A percentile compares a stretch with the other conserved stretches of the same genome.
These are phyloP conservation scores for Cavia porcellus DNA, from an alignment of 2,113 vertebrate species.

Conservation along the genomic window DNA sequence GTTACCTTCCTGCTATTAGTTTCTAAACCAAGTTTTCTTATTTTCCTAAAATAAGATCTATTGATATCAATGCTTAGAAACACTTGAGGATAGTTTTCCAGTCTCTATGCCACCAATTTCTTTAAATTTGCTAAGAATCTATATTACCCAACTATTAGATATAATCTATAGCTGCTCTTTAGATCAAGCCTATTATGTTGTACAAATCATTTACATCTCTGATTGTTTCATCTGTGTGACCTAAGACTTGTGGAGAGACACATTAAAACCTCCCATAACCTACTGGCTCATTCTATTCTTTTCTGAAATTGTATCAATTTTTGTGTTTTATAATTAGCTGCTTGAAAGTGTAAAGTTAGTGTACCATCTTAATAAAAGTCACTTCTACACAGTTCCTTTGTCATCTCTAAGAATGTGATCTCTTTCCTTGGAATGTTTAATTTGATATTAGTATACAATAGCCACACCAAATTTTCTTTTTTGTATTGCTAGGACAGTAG, in stretches of 20 bases:
- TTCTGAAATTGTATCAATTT: neutral
- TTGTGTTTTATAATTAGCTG: neutral
- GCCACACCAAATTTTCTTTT: neutral
- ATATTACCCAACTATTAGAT: neutral
- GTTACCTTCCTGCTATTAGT: neutral
- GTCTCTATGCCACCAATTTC: neutral
- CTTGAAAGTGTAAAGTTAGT: neutral
- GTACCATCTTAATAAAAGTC: neutral
- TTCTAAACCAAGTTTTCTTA: neutral
- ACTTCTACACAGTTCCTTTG: neutral
- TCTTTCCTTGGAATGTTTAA: neutral
- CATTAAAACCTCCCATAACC: neutral
- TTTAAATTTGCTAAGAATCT: neutral
- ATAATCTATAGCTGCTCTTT: neutral
- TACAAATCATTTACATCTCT: neutral
- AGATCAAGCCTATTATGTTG: neutral
- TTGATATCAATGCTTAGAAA: neutral
- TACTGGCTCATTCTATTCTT: neutral
- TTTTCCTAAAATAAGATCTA: neutral
- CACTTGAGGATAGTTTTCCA: neutral
- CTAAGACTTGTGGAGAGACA: neutral
- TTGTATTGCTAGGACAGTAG: neutral
- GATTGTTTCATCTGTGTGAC: neutral
- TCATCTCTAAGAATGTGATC: neutral
- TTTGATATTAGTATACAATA: neutral